Percentiles rank a stretch among this genome's conserved stretches.
Evolutionary conservation across 2,113 vertebrate genomes (phyloP).

Genomic region (Donacobius atricapilla): DNA sequence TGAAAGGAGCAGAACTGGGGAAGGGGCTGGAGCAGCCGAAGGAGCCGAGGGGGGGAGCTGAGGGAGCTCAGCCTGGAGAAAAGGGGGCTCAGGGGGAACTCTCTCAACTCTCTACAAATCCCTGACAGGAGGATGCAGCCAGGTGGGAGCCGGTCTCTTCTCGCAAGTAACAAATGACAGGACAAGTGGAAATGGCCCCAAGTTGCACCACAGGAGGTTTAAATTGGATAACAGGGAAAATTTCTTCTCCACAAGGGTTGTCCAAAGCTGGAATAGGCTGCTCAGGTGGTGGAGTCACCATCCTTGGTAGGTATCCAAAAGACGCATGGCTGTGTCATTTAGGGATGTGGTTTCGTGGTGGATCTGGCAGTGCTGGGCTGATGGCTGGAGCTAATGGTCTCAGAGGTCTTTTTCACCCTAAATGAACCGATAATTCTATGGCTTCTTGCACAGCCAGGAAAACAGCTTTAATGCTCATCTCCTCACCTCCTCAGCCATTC

Average conservation of each 20-base stretch:
- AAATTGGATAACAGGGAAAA: not conserved
- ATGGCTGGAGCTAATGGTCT: not conserved
- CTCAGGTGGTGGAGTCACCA: not conserved
- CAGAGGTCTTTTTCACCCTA: not conserved
- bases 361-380: not conserved
- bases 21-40: not conserved
- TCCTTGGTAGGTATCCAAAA: not conserved
- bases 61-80: not conserved
- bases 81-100: not conserved
- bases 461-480: not conserved
- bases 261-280: not conserved
- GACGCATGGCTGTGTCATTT: not conserved
- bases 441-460: not conserved
- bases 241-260: not conserved
- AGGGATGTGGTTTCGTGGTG: not conserved
- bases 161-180: not conserved
- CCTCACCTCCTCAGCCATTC: not conserved
- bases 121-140: not conserved
- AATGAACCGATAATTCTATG: not conserved
- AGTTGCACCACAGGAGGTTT: rapidly evolving
- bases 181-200: not conserved
- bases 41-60: too few species aligned
- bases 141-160: not conserved
- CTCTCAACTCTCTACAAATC: not conserved
- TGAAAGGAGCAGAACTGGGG: not conserved